These are phyloP conservation scores for Lepus americanus DNA, from an alignment of 2,113 vertebrate species.

Conservation along the genomic window DNA sequence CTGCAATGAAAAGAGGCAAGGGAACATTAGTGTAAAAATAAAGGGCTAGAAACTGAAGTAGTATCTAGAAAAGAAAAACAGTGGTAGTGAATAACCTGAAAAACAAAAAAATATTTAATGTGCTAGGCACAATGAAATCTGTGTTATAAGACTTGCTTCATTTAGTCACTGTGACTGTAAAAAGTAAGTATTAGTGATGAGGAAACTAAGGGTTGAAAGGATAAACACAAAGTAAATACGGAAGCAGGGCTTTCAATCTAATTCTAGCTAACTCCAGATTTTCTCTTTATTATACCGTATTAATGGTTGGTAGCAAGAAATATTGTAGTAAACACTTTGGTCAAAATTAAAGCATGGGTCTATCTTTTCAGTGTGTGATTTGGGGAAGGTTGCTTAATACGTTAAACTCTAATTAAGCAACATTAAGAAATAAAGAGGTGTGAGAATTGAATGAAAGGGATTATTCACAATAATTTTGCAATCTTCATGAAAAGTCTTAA, in stretches of 20 bases:
- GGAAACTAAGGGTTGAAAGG: background rate
- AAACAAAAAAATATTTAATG: background rate
- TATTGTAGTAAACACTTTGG: background rate
- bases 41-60: background rate
- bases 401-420: background rate
- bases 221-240: background rate
- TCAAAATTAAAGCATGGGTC: background rate
- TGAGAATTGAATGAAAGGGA: background rate
- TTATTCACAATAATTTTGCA: too few relatives aligned
- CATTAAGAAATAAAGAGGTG: background rate
- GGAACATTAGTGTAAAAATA: conserved; percentile 1
- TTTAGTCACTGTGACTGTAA: background rate
- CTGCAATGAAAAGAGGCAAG: background rate
- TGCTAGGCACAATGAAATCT: background rate
- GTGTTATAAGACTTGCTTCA: background rate
- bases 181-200: conserved; percentile 4
- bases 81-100: background rate
- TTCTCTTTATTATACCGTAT: background rate
- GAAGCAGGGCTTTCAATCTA: background rate
- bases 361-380: background rate
- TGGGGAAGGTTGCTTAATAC: background rate
- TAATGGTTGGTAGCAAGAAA: conserved; percentile 25
- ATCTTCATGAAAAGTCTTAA: too few relatives aligned
- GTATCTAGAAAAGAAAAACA: background rate
- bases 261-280: background rate